Evolutionary conservation across 2,797 vertebrate genomes (phyloP), one percentile per base, ranked within the genome.

Genomic region (Cyprinella venusta): DNA sequence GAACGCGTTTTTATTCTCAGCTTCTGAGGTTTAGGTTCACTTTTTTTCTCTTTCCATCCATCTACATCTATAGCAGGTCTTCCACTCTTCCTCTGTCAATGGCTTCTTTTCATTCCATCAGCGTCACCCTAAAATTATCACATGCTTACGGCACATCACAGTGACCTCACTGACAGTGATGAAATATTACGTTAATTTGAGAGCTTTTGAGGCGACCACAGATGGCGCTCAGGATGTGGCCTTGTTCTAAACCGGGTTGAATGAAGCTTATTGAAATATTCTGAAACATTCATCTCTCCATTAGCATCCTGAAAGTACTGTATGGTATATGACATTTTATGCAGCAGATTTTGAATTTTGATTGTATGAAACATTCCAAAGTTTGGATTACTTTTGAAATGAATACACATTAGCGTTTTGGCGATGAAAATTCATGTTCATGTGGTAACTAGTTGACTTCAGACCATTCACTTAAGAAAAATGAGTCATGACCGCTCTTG

Each of bases 121-220:
- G 52, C 65, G 40, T 84, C 75, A 61, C 65, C 61, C 69, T 82
- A 79, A 72, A 84, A 83, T 86, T 54, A 85, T 86, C 65, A 76
- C 82, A 67, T 72, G 10, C 48, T 82, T 74, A 67, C 16, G 13
- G 77, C 45, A 83, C 50, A 83, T 85, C 76, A 84, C 78, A 80
- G 80, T 50, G 16, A 72, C 85, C 82, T 84, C 40, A 65, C 48
- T 82, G 79, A 80, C 71, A 76, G 52, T 36, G 36, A 76, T 59
- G 81, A 82, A 80, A 84, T 82, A 16, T 83, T 76, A 42, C 1
- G 16, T 84, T 84, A 71, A 84, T 71, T 70, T 82, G 33, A 78
- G 64, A 71, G 80, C 74, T 78, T 86, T 80, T 79, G 67, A 75
- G 82, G 80, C 52, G 24, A 76, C 79, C 63, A n/a, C 84, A 79